Conservation (phyloP, 2,113 vertebrate species). For the Leucosticte australis region DNA sequence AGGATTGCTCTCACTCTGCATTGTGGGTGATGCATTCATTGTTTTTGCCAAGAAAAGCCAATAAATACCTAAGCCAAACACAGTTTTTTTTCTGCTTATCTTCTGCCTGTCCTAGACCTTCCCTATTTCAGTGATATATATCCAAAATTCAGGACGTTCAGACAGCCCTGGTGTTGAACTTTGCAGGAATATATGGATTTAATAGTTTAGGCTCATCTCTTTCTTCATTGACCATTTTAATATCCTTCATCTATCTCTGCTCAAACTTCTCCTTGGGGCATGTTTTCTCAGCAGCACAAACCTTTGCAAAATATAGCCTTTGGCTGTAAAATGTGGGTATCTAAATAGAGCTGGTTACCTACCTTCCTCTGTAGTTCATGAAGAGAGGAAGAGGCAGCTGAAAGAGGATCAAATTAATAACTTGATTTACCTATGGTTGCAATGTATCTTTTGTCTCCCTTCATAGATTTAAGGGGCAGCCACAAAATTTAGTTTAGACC, state of each 20-base stretch:
- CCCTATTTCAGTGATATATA: background rate
- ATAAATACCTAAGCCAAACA: background rate
- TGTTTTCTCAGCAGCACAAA: background rate
- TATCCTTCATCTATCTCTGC: background rate
- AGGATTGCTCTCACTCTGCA: background rate
- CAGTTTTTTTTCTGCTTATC: background rate
- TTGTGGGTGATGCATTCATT: background rate
- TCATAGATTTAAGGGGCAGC: background rate
- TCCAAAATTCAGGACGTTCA: background rate
- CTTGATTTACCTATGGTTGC: background rate
- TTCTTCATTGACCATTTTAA: background rate
- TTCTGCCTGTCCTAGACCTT: background rate
- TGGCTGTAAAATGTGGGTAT: background rate
- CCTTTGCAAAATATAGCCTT: background rate
- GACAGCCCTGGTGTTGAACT: background rate
- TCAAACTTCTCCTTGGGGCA: background rate
- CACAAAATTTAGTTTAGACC: background rate
- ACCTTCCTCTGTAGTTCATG: background rate
- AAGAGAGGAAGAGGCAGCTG: background rate
- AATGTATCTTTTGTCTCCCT: background rate
- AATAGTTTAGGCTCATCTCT: background rate
- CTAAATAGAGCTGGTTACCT: background rate
- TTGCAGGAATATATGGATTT: background rate
- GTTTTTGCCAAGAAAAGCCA: background rate
- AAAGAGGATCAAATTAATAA: background rate